phyloP scores from a whole-genome alignment of 2,113 vertebrate species.

The Gnathonemus echidnorhynchus region DNA sequence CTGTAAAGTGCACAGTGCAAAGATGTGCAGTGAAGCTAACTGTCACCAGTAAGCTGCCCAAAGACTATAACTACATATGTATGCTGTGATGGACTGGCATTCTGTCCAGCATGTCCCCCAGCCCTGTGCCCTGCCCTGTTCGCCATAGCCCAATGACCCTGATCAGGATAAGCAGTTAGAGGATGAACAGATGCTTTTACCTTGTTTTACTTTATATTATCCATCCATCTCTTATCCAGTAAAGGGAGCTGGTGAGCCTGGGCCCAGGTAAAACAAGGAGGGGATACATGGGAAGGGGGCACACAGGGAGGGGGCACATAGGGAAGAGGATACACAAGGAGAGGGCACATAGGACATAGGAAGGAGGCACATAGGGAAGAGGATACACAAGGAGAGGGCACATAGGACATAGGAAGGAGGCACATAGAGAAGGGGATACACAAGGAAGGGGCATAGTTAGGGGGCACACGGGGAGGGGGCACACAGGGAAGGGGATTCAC shows the following conservation, averaged over 20 bases:
- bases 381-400: no score
- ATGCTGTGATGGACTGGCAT: not conserved
- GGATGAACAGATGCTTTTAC: not conserved
- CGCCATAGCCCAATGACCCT: not conserved
- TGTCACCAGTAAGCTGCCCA: not conserved
- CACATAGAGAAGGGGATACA: no score
- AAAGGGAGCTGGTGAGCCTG: not conserved
- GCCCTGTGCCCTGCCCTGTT: not conserved
- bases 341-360: not conserved
- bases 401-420: not conserved
- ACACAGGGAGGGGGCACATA: not conserved
- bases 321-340: not conserved
- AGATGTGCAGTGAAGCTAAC: not conserved
- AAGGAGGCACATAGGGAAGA: not conserved
- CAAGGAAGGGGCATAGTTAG: not conserved
- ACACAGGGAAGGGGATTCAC: not conserved
- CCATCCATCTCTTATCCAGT: not conserved
- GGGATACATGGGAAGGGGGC: not conserved
- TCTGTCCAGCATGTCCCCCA: not conserved
- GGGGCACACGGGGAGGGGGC: no score
- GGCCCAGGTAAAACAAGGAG: not conserved
- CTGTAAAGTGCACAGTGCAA: not conserved
- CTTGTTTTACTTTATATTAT: not conserved
- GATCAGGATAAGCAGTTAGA: not conserved
- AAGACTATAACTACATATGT: not conserved